Conservation (phyloP, 2,888 invertebrate species). For the Eupithecia abbreviata region DNA sequence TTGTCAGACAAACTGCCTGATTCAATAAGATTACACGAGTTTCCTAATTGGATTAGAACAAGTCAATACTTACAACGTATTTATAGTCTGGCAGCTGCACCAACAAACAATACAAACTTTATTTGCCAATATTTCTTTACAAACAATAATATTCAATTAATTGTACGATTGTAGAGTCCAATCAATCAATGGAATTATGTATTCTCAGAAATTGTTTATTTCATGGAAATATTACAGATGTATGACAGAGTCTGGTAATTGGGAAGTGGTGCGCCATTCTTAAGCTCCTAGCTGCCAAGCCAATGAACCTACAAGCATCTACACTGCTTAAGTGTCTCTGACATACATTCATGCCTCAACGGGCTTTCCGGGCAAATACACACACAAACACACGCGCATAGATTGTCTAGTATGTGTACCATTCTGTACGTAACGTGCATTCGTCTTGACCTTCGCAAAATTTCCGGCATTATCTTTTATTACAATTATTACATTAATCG, state of each 20-base stretch:
- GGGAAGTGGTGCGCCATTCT: not conserved
- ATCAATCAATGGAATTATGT: not conserved
- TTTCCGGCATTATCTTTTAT: slow-evolving; percentile 29
- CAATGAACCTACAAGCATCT: slow-evolving; percentile 29
- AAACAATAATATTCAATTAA: not conserved
- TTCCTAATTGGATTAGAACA: slow-evolving; percentile 29
- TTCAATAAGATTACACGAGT: slow-evolving; percentile 30
- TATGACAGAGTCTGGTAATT: not conserved
- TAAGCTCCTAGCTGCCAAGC: slow-evolving; percentile 7
- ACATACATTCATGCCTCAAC: slow-evolving; percentile 34
- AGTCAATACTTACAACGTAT: slow-evolving; percentile 22
- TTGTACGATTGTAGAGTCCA: not conserved
- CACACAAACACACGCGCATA: slow-evolving; percentile 27
- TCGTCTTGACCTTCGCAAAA: slow-evolving; percentile 32
- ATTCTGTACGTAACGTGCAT: slow-evolving; percentile 11
- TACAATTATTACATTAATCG: slow-evolving; percentile 25
- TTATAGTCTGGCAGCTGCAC: not conserved
- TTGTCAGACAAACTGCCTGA: not conserved
- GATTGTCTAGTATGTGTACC: slow-evolving; percentile 13
- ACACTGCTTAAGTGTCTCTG: slow-evolving; percentile 25
- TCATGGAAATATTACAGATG: not conserved
- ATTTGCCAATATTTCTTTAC: not conserved
- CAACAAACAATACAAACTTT: slow-evolving; percentile 11
- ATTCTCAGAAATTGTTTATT: not conserved
- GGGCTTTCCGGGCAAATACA: slow-evolving; percentile 28